Conservation (phyloP, 1,140 invertebrate genomes). For the Dendrolimus kikuchii region DNA sequence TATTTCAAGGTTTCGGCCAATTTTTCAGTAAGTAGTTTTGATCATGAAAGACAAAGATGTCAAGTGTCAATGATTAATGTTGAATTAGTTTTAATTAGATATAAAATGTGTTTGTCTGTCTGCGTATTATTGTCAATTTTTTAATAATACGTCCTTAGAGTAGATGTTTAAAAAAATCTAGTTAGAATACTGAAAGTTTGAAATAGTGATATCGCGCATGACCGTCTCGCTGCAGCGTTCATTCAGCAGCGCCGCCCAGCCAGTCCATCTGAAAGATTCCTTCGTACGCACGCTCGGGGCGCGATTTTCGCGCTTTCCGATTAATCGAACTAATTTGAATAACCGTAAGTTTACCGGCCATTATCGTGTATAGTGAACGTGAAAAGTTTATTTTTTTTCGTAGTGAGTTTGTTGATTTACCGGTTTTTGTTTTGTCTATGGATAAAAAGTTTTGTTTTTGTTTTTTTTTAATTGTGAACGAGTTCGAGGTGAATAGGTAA, state of each 20-base stretch:
- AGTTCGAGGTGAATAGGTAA: neutral
- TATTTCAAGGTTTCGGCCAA: too few relatives aligned
- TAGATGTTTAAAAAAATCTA: neutral
- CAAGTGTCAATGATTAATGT: too few relatives aligned
- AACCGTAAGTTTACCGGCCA: conserved; percentile 12
- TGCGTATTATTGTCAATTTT: too few relatives aligned
- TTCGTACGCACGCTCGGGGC: conserved; percentile 34
- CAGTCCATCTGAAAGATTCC: conserved; percentile 46
- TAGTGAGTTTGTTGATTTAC: conserved; percentile 5
- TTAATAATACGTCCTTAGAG: too few relatives aligned
- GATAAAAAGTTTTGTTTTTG: conserved; percentile 11
- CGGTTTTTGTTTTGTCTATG: conserved; percentile 3
- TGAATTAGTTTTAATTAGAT: too few relatives aligned
- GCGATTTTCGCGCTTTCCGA: conserved; percentile 30
- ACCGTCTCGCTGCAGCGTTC: conserved; percentile 28
- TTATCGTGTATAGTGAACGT: conserved; percentile 6
- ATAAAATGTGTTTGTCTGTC: too few relatives aligned
- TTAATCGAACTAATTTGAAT: conserved; percentile 46
- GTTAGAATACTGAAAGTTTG: conserved; percentile 26
- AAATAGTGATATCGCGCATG: conserved; percentile 42
- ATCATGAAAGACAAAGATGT: too few relatives aligned
- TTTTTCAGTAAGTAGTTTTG: too few relatives aligned
- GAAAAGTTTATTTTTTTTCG: conserved; percentile 10
- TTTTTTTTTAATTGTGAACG: conserved; percentile 5
- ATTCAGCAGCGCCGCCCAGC: conserved; percentile 38